phyloP scores from a whole-genome alignment of 2,113 vertebrate genomes.

The Stegastes partitus region DNA sequence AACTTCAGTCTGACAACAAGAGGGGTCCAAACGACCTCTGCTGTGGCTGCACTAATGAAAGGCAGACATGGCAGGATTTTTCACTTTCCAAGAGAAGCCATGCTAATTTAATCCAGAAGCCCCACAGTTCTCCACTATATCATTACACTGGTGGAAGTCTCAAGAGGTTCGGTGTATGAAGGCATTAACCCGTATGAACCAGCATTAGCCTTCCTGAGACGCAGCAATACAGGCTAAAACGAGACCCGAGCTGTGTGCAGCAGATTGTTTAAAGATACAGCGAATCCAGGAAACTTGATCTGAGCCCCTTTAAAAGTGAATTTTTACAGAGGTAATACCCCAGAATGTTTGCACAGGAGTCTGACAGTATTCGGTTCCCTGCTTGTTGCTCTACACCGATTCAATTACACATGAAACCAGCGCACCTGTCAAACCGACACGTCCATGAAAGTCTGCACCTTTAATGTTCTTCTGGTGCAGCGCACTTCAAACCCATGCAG shows the following conservation, averaged over 20 bases:
- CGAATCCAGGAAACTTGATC: slow-evolving; percentile 24
- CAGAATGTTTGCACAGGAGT: slow-evolving; percentile 45
- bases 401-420: slow-evolving; percentile 36
- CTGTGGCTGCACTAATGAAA: slow-evolving; percentile 24
- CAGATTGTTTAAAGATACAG: slow-evolving; percentile 32
- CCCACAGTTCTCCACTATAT: slow-evolving; percentile 49
- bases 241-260: slow-evolving; percentile 13
- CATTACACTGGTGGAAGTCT: slow-evolving; percentile 48
- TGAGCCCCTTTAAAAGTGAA: not conserved
- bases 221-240: slow-evolving; percentile 31
- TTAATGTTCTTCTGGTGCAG: slow-evolving; percentile 1
- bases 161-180: slow-evolving; percentile 52
- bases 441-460: slow-evolving; percentile 25
- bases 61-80: slow-evolving; percentile 28
- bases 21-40: not conserved
- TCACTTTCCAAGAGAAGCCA: slow-evolving; percentile 47
- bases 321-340: slow-evolving; percentile 31
- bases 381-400: slow-evolving; percentile 26
- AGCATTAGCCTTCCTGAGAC: slow-evolving; percentile 38
- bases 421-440: slow-evolving; percentile 33
- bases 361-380: slow-evolving; percentile 34
- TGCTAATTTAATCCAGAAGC: slow-evolving; percentile 60
- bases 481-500: slow-evolving; percentile 8
- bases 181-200: slow-evolving; percentile 61
- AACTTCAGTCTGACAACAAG: not conserved